Percentiles rank a stretch among this genome's conserved stretches.
Conservation (phyloP, 2,797 vertebrate genomes). For the Galagoides demidoff region DNA sequence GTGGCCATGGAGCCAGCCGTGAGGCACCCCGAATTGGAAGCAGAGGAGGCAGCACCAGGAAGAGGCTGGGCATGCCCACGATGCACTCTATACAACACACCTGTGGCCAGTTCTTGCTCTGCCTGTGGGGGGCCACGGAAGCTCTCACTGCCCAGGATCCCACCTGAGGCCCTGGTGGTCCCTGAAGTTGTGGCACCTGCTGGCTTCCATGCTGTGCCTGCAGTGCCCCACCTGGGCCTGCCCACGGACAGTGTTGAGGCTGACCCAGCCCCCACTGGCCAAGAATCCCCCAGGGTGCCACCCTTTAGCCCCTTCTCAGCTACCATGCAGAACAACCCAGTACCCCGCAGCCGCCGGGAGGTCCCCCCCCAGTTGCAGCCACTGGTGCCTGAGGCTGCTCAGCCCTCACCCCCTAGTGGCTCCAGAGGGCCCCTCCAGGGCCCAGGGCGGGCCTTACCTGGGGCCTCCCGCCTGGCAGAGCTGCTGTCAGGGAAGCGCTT, state of each 20-base stretch:
- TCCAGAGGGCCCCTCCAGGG: conserved; percentile 88
- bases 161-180: conserved; percentile 96
- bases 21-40: conserved; percentile 82
- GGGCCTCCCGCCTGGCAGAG: conserved; percentile 88
- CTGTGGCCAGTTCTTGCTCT: conserved; percentile 95
- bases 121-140: conserved; percentile 97
- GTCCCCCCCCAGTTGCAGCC: conserved; percentile 92
- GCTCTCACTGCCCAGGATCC: conserved; percentile 97
- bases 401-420: conserved; percentile 70
- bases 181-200: conserved; percentile 94
- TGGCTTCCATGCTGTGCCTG: conserved; percentile 86
- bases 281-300: conserved; percentile 85
- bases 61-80: conserved; percentile 96
- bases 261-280: not conserved
- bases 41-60: conserved; percentile 73
- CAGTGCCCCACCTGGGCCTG: conserved; percentile 76
- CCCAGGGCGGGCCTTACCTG: conserved; percentile 82
- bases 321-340: conserved; percentile 95
- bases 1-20: conserved; percentile 53
- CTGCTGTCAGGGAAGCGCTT: conserved; percentile 93
- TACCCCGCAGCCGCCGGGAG: conserved; percentile 97
- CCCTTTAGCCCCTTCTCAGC: conserved; percentile 92
- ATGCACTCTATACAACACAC: conserved; percentile 97
- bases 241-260: conserved; percentile 78
- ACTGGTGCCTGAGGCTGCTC: conserved; percentile 85